These are phyloP conservation scores for Hippasteria phrygiana DNA, from an alignment of 53 echinoderm and acorn worm genomes.

Conservation along the genomic window DNA sequence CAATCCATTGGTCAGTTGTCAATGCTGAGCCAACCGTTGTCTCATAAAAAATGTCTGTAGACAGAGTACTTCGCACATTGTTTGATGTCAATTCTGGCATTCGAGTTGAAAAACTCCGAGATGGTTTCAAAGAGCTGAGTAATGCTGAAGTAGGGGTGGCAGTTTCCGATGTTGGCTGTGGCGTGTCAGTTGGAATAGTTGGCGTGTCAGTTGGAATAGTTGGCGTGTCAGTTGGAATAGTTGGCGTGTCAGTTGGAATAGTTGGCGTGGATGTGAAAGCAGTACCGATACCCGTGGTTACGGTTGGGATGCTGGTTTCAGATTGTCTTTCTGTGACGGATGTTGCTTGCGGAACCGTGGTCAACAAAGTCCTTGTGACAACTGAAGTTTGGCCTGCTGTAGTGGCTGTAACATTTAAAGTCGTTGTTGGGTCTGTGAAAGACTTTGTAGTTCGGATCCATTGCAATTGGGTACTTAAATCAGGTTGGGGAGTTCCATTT, in stretches of 20 bases:
- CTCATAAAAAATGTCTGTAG: background rate
- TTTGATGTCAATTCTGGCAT: background rate
- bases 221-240: background rate
- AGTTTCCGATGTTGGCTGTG: background rate
- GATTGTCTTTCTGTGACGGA: background rate
- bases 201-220: background rate
- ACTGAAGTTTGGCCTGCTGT: background rate
- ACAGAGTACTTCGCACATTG: background rate
- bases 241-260: background rate
- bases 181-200: background rate
- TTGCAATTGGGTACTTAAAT: background rate
- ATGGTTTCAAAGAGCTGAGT: background rate
- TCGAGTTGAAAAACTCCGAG: background rate
- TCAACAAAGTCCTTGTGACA: background rate
- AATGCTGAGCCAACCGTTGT: background rate
- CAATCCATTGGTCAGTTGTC: conserved; percentile 40
- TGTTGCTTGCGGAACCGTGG: background rate
- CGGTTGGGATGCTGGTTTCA: background rate
- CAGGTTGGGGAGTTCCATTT: background rate
- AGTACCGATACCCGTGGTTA: background rate
- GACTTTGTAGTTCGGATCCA: background rate
- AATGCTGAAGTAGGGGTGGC: background rate
- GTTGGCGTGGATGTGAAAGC: background rate
- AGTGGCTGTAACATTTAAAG: too few relatives aligned
- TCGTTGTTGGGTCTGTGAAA: background rate